These are phyloP conservation scores for Trichonephila clavata DNA, from an alignment of 1,140 invertebrate genomes.

Conservation along the genomic window DNA sequence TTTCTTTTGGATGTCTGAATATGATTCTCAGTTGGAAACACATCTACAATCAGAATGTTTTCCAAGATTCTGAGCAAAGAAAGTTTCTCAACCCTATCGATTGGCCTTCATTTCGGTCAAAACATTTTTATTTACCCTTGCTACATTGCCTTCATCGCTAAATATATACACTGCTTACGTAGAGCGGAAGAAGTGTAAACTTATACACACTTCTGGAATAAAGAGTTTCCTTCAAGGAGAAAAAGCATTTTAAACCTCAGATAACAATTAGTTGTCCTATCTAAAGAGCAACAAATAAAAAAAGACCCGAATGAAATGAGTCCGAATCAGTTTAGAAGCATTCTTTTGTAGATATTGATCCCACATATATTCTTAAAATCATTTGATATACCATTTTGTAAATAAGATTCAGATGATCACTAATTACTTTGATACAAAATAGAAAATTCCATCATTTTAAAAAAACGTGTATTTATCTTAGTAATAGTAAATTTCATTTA, in stretches of 20 bases:
- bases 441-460: too few species aligned
- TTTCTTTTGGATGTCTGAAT: not conserved
- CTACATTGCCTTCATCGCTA: not conserved
- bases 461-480: too few species aligned
- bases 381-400: too few species aligned
- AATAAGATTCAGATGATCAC: too few species aligned
- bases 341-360: too few species aligned
- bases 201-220: not conserved
- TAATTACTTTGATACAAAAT: too few species aligned
- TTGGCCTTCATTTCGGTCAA: not conserved
- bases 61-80: not conserved
- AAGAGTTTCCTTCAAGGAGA: not conserved
- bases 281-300: not conserved
- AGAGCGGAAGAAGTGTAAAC: not conserved
- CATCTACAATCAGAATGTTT: not conserved
- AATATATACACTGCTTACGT: slow-evolving; percentile 1
- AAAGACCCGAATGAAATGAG: too few species aligned
- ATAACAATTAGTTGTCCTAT: not conserved
- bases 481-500: too few species aligned
- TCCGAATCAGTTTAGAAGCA: too few species aligned
- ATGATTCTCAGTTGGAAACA: not conserved
- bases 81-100: not conserved
- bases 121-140: not conserved
- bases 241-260: not conserved
- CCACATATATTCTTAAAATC: too few species aligned